Base-by-base conservation (phyloP, 2,888 invertebrate genomes). In the Herminia tarsipennalis region DNA sequence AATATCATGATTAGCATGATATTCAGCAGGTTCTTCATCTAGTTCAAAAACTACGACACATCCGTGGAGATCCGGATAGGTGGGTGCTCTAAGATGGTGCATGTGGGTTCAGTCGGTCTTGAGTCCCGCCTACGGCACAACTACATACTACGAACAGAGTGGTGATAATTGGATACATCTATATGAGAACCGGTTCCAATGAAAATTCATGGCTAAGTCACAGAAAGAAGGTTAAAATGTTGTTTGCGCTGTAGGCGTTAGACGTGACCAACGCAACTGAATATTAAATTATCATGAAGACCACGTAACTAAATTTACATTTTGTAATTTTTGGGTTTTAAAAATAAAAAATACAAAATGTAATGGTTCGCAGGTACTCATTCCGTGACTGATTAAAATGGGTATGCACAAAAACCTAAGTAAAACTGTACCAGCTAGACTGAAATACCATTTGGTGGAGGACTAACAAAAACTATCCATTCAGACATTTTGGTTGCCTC, bases 41-140 rank as follows among this genome's bases (percentile, higher is more conserved):
- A 39, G 29, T 43, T 44, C 34, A 27, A 49, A 59, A 62, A 52
- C 46, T 62, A 12, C 49, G 40, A 60, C 65, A 56, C 21, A 60
- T 60, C 61, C 47, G 42, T 52, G 56, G 29, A 36, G 60, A 45
- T 45, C 46, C 42, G 48, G 34, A 55, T 47, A 47, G 45, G 42
- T 65, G 53, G 52, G 45, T 64, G 52, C 44, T 56, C 53, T 59
- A 56, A 58, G 60, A 41, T 35, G 30, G 10, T 36, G 48, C 48
- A 63, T 49, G 51, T 66, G 63, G 59, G 59, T 47, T 56, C 49
- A 56, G 56, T 40, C 30, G 55, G 38, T 38, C 46, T 51, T 46
- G 32, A 63, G 49, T 39, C 41, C 50, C 66, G 63, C 61, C 62
- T 50, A 56, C 59, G 43, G 47, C 35, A 32, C 5, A 36, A 34